A percentile compares a stretch with the other conserved stretches of the same genome.
phyloP scores from a whole-genome alignment of 2,113 vertebrate species.

The Bubalus kerabau region DNA sequence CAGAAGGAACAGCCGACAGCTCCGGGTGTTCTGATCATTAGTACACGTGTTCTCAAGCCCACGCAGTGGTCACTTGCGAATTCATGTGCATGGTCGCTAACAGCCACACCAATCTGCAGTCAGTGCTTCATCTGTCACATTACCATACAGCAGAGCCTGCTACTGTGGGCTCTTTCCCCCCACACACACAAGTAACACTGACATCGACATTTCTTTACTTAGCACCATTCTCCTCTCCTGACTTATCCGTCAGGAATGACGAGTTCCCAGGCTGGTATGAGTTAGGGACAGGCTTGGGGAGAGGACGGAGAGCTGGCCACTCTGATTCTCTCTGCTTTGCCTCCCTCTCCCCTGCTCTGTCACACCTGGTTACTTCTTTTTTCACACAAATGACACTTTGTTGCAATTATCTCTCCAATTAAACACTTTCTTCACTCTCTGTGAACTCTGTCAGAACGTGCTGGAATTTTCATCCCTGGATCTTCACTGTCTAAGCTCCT shows the following conservation, averaged over 20 bases:
- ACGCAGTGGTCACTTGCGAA: neutral
- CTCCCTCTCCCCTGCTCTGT: accelerated
- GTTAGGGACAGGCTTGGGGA: neutral
- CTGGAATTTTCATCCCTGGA: neutral
- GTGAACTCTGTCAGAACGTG: neutral
- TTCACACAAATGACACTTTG: neutral
- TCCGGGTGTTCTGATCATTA: neutral
- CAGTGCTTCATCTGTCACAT: neutral
- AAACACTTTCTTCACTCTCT: neutral
- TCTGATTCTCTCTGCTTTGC: accelerated
- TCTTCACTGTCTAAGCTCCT: neutral
- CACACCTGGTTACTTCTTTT: neutral
- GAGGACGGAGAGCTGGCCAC: neutral
- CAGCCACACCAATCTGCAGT: no score
- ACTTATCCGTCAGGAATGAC: neutral
- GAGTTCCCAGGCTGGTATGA: neutral
- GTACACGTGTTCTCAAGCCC: neutral
- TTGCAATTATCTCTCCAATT: neutral
- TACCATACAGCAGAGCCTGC: neutral
- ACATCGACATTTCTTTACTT: neutral
- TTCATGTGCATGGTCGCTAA: neutral
- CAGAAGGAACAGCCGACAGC: neutral
- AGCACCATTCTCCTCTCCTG: neutral
- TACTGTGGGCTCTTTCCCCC: neutral
- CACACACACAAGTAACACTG: neutral